Conservation (phyloP, 2,888 invertebrate genomes). For the Epinotia nisella region DNA sequence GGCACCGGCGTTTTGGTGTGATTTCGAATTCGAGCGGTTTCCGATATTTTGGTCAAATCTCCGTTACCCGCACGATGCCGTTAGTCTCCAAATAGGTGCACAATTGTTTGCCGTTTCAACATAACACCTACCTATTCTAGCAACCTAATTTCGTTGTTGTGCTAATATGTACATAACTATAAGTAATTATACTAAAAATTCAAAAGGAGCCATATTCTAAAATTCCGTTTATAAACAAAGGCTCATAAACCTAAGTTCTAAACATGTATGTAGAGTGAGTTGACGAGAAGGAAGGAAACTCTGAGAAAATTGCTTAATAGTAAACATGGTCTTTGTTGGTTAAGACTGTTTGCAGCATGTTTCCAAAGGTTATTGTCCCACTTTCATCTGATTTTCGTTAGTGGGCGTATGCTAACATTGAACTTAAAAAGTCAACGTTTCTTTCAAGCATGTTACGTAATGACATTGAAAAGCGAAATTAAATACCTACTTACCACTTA, state of each 20-base stretch:
- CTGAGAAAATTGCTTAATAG: slow-evolving; percentile 35
- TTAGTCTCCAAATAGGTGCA: slow-evolving; percentile 43
- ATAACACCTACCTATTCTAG: slow-evolving; percentile 12
- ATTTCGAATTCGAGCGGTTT: slow-evolving; percentile 68
- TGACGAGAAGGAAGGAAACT: slow-evolving; percentile 14
- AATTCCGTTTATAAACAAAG: slow-evolving; percentile 4
- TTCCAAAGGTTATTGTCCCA: slow-evolving; percentile 77
- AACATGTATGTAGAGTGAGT: not conserved
- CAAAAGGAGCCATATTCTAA: not conserved
- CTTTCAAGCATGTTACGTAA: slow-evolving; percentile 27
- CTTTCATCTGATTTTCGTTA: slow-evolving; percentile 57
- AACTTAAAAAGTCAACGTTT: slow-evolving; percentile 28
- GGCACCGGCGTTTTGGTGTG: slow-evolving; percentile 56
- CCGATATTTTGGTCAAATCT: slow-evolving; percentile 69
- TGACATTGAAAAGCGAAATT: slow-evolving; percentile 45
- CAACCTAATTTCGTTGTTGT: not conserved
- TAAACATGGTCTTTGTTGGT: slow-evolving; percentile 57
- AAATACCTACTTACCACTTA: slow-evolving; percentile 2
- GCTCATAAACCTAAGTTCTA: not conserved
- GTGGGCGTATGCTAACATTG: slow-evolving; percentile 40
- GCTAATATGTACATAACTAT: not conserved
- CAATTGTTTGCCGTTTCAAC: slow-evolving; percentile 39
- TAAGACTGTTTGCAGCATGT: slow-evolving; percentile 65
- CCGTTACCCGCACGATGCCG: slow-evolving; percentile 63
- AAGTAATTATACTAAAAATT: not conserved